Percentiles rank a stretch among this genome's conserved stretches.
These are phyloP conservation scores for Benitochromis conjunctus DNA, from an alignment of 2,113 vertebrate genomes.

Conservation along the genomic window DNA sequence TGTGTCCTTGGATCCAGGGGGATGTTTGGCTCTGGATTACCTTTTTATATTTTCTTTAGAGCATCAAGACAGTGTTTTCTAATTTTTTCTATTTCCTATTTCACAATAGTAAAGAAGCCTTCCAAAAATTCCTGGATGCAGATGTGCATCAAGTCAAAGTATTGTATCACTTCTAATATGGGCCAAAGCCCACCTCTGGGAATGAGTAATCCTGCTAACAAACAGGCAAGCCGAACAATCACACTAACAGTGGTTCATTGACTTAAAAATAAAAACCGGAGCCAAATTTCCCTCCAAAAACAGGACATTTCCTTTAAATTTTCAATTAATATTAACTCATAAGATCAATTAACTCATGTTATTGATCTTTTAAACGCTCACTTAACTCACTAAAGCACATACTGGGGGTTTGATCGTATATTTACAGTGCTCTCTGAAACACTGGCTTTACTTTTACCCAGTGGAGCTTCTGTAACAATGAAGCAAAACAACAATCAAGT, in stretches of 20 bases:
- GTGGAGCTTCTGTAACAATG: background rate
- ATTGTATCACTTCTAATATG: background rate
- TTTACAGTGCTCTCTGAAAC: background rate
- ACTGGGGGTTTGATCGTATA: background rate
- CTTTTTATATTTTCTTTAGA: background rate
- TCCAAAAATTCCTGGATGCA: background rate
- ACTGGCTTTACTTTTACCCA: background rate
- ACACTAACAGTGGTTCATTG: background rate
- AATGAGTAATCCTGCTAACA: background rate
- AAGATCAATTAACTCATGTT: too few species aligned
- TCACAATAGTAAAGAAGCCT: fast-evolving
- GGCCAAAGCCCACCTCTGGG: fast-evolving
- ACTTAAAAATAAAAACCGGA: background rate
- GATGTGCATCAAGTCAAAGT: background rate
- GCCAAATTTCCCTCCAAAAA: background rate
- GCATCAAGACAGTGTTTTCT: background rate
- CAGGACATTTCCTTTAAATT: background rate
- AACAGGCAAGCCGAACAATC: fast-evolving
- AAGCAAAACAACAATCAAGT: background rate
- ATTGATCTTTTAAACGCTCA: background rate
- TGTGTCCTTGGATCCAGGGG: background rate
- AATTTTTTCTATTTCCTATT: background rate
- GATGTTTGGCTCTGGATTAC: background rate
- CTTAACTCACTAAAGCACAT: background rate
- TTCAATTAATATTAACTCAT: background rate